Evolutionary conservation across 2,797 vertebrate species (phyloP).

Genomic region (Acrossocheilus wenchowensis): DNA sequence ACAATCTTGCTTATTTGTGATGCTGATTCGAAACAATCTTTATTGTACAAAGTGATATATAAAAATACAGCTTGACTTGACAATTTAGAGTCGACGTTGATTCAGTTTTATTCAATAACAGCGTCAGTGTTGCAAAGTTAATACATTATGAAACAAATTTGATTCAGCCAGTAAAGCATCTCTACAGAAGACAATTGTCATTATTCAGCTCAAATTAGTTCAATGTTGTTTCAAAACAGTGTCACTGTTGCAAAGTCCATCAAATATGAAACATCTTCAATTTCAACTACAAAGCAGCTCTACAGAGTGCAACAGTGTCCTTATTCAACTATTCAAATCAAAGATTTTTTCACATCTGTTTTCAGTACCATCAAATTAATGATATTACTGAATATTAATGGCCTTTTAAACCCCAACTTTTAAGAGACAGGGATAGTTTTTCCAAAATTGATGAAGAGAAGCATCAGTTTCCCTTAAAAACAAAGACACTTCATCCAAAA

Average conservation of each 20-base stretch:
- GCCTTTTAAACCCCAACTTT: not conserved
- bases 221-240: constrained; percentile 1
- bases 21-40: too few relatives aligned
- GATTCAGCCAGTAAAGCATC: not conserved
- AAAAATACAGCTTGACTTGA: too few relatives aligned
- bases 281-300: not conserved
- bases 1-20: too few relatives aligned
- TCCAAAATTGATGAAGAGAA: not conserved
- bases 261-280: not conserved
- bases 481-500: not conserved
- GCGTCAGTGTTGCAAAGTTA: too few relatives aligned
- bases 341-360: not conserved
- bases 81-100: too few relatives aligned
- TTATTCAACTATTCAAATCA: not conserved
- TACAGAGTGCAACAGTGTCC: not conserved
- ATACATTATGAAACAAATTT: not conserved
- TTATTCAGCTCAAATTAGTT: not conserved
- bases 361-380: not conserved
- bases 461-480: not conserved
- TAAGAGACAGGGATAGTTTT: not conserved
- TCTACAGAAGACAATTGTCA: not conserved
- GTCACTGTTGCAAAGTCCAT: not conserved
- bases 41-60: too few relatives aligned
- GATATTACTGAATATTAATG: not conserved
- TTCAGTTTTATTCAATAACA: too few relatives aligned